A percentile compares a stretch with the other conserved stretches of the same genome.
These are phyloP conservation scores for Siniperca scherzeri DNA, from an alignment of 2,797 vertebrate species.

Conservation along the genomic window DNA sequence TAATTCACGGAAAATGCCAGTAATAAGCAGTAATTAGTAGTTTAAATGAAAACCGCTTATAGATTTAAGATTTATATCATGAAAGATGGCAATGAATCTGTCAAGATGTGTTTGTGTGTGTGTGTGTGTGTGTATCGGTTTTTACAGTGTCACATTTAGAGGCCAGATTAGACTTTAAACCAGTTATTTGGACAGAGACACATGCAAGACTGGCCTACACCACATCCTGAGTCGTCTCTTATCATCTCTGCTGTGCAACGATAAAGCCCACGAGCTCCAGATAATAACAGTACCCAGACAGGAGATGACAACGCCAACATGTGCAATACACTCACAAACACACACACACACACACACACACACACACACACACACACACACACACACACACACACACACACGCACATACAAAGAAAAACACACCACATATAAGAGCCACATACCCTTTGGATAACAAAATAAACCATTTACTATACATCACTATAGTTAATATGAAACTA, in stretches of 20 bases:
- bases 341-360: conserved; percentile 7
- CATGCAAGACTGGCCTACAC: conserved; percentile 22
- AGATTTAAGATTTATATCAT: background rate
- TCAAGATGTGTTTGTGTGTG: background rate
- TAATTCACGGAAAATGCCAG: background rate
- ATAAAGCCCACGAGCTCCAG: conserved; percentile 49
- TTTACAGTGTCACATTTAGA: background rate
- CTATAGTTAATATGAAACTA: background rate
- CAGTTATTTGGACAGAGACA: conserved; percentile 8
- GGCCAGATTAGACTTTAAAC: background rate
- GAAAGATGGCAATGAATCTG: background rate
- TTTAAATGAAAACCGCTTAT: background rate
- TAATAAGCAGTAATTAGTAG: background rate
- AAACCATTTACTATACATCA: background rate
- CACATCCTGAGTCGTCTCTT: conserved; percentile 29
- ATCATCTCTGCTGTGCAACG: conserved; percentile 46
- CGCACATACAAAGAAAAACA: conserved; percentile 10
- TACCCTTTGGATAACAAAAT: conserved; percentile 4
- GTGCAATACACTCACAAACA: conserved; percentile 7
- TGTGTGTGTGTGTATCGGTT: background rate
- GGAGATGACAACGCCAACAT: conserved; percentile 13
- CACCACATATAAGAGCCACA: background rate
- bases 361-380: conserved; percentile 13
- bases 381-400: conserved; percentile 6
- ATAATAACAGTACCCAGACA: conserved; percentile 39